These are phyloP conservation scores for Porites rus DNA, from an alignment of 92 coral and sea anemone species.

Conservation along the genomic window DNA sequence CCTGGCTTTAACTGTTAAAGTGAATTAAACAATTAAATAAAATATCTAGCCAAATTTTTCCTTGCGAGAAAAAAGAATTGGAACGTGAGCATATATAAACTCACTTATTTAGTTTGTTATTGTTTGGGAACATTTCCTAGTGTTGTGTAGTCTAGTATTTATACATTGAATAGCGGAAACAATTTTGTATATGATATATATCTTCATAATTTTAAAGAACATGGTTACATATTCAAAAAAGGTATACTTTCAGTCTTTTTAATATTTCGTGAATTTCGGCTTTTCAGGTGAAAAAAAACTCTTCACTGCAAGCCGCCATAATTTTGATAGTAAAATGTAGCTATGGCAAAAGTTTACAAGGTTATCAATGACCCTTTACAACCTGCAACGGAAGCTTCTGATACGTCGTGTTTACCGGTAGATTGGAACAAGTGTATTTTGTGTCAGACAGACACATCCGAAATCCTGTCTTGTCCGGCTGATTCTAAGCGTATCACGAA, in stretches of 20 bases:
- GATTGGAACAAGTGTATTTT: slow-evolving; percentile 59
- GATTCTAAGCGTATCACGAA: slow-evolving; percentile 39
- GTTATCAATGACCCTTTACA: slow-evolving; percentile 25
- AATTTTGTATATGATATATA: neutral
- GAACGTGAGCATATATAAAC: slow-evolving; percentile 47
- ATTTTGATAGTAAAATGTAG: neutral
- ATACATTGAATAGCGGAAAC: slow-evolving; percentile 9
- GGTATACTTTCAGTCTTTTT: too few relatives aligned
- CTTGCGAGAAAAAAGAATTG: slow-evolving; percentile 44
- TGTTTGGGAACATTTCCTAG: slow-evolving; percentile 42
- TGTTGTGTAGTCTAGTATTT: slow-evolving; percentile 18
- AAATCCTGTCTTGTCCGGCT: slow-evolving; percentile 57
- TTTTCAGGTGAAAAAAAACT: too few relatives aligned
- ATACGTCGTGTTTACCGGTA: slow-evolving; percentile 14
- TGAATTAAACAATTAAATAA: too few relatives aligned
- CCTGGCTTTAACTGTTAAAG: too few relatives aligned
- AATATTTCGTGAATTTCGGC: too few relatives aligned
- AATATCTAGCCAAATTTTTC: too few relatives aligned
- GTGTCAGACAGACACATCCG: slow-evolving; percentile 61
- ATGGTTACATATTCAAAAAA: too few relatives aligned
- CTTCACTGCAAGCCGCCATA: too few relatives aligned
- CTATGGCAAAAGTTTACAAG: slow-evolving; percentile 43
- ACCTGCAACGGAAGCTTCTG: slow-evolving; percentile 18
- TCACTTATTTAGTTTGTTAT: slow-evolving; percentile 37
- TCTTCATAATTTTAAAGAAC: too few relatives aligned